Conservation (phyloP, 2,888 invertebrate species). For the Clepsis dumicolana region DNA sequence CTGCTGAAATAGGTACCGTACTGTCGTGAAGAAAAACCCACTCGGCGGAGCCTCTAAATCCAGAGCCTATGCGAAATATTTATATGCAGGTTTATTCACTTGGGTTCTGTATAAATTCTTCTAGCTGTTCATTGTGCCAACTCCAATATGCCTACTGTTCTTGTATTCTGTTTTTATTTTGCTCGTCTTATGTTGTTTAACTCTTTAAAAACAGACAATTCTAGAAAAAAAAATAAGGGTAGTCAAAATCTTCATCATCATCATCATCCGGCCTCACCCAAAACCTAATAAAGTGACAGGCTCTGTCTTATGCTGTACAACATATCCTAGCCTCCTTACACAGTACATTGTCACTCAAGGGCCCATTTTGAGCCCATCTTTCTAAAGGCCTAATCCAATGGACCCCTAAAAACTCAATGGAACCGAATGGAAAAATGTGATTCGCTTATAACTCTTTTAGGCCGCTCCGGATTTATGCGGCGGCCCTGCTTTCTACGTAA, state of each 20-base stretch:
- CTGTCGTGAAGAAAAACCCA: conserved; percentile 30
- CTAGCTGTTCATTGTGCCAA: no score
- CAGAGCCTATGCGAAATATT: conserved; percentile 15
- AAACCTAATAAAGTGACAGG: no score
- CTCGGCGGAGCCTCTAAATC: conserved; percentile 36
- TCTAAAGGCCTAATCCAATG: conserved; percentile 36
- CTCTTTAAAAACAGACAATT: no score
- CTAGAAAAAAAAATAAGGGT: no score
- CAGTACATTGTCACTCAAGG: background rate
- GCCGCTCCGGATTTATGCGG: conserved; percentile 67
- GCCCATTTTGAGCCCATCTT: background rate
- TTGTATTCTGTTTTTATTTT: no score
- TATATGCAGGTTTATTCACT: background rate
- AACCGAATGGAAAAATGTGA: conserved; percentile 66
- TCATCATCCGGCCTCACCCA: no score
- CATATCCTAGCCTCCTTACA: no score
- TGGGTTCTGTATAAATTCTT: conserved; percentile 1
- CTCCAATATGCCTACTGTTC: no score
- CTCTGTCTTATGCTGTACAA: no score
- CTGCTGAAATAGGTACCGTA: conserved; percentile 29
- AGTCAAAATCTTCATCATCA: no score
- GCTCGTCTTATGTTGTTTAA: no score
- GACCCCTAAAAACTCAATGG: conserved; percentile 49
- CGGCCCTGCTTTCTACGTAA: conserved; percentile 70
- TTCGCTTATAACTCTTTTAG: conserved; percentile 73